These are phyloP conservation scores for Sphaeridia pumilis DNA, from an alignment of 2,888 invertebrate species.

Conservation along the genomic window DNA sequence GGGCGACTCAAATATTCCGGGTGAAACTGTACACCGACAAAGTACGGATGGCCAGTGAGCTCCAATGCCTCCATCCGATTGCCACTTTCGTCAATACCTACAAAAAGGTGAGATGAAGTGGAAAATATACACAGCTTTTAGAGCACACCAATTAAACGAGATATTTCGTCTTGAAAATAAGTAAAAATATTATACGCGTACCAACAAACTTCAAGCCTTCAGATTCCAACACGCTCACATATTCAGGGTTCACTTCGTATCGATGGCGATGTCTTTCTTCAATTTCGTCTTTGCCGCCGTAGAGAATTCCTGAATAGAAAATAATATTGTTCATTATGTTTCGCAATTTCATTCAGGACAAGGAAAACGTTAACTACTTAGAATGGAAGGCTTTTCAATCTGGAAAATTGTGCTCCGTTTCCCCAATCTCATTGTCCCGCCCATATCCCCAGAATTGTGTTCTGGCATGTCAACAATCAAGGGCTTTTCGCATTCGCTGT, in stretches of 20 bases:
- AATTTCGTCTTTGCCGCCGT: conserved; percentile 62
- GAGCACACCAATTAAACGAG: neutral
- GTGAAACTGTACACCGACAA: conserved; percentile 92
- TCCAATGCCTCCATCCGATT: conserved; percentile 90
- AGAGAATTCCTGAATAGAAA: conserved; percentile 51
- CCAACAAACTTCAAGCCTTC: conserved; percentile 83
- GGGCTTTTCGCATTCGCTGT: conserved; percentile 58
- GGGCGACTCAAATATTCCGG: conserved; percentile 94
- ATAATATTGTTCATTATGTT: neutral
- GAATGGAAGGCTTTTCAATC: conserved; percentile 38
- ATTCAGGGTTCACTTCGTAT: conserved; percentile 90
- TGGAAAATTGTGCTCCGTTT: conserved; percentile 74
- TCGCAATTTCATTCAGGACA: neutral
- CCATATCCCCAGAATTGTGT: conserved; percentile 81
- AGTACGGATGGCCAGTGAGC: conserved; percentile 73
- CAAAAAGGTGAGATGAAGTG: conserved; percentile 29
- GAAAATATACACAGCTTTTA: neutral
- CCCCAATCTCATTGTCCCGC: conserved; percentile 98
- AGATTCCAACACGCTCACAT: conserved; percentile 62
- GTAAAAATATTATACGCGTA: conserved; percentile 38
- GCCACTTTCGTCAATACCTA: conserved; percentile 60
- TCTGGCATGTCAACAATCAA: conserved; percentile 98
- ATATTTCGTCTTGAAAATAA: neutral
- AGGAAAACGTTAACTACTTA: conserved; percentile 14
- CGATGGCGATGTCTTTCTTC: conserved; percentile 95